These are phyloP conservation scores for Zaprionus obscuricornis DNA, from an alignment of 2,888 invertebrate genomes.

Conservation along the genomic window DNA sequence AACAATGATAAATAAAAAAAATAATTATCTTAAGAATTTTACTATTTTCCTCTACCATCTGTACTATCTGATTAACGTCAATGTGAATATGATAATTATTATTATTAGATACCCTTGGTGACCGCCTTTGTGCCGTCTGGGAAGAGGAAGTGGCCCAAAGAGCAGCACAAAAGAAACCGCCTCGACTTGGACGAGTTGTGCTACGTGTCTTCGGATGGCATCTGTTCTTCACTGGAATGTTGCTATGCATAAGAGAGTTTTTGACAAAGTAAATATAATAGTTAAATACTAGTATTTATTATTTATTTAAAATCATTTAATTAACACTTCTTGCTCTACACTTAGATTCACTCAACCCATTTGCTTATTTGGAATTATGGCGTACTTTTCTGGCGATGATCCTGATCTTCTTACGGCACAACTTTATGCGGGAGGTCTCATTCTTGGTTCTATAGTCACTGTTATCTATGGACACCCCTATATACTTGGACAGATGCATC, in stretches of 20 bases:
- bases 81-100: background rate
- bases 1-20: too few relatives aligned
- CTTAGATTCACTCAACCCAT: constrained; percentile 87
- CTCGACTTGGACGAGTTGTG: constrained; percentile 34
- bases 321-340: too few relatives aligned
- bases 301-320: background rate
- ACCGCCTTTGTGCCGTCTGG: constrained; percentile 48
- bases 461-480: constrained; percentile 92
- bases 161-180: constrained; percentile 34
- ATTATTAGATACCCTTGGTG: constrained; percentile 36
- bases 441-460: constrained; percentile 89
- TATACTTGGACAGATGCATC: constrained; percentile 88
- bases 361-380: constrained; percentile 86
- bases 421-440: constrained; percentile 89
- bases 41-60: too few relatives aligned
- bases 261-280: constrained; percentile 82
- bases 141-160: constrained; percentile 40
- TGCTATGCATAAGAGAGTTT: constrained; percentile 86
- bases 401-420: constrained; percentile 85
- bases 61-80: too few relatives aligned
- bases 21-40: too few relatives aligned
- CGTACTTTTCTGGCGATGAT: constrained; percentile 84
- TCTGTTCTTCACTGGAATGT: constrained; percentile 85
- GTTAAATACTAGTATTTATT: too few relatives aligned
- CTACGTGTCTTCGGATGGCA: constrained; percentile 82